Evolutionary conservation across 2,888 invertebrate genomes (phyloP), one percentile per base, ranked within the genome.

Genomic region (Mechanitis messenoides): DNA sequence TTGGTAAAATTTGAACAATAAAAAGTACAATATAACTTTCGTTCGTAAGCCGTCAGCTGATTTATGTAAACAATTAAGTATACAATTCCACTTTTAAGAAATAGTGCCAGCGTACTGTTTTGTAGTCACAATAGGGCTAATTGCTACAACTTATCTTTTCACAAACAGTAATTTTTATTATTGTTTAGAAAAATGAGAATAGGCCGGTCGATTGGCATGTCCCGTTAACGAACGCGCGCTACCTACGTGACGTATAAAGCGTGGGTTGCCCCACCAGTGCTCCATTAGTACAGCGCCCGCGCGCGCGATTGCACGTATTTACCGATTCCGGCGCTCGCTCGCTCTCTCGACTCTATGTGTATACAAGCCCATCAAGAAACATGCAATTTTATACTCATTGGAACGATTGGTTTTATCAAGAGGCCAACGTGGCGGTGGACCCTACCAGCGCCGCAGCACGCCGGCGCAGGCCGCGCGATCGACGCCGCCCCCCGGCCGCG

Each of bases 101-200:
- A 64, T 69, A 66, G 55, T 56, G 61, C 20, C 50, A 58, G 33
- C 59, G 31, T 46, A 55, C 33, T 46, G 47, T 58, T 58, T 59
- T 60, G 58, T 54, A 57, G 54, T 59, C 35, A 46, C 61, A 66
- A 66, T 61, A 65, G 45, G 58, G 55, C 63, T 66, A 64, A 66
- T 65, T 60, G 58, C 60, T 65, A 61, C 64, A 67, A 71, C 72
- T 74, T 74, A 72, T 75, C 69, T 76, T 73, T 71, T 75, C 71
- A 74, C 71, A 72, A 71, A 71, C 79, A 79, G 75, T 75, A 77
- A 74, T 75, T 76, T 69, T 78, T 81, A 80, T 84, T 84, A 83
- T 86, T 87, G 83, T 87, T 86, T 85, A 82, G 78, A 85, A 87
- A 84, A 87, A 87, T 83, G 82, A 84, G 86, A 87, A 87, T 88